Evolutionary conservation across 2,888 invertebrate species (phyloP).

Genomic region (Phalera bucephala): DNA sequence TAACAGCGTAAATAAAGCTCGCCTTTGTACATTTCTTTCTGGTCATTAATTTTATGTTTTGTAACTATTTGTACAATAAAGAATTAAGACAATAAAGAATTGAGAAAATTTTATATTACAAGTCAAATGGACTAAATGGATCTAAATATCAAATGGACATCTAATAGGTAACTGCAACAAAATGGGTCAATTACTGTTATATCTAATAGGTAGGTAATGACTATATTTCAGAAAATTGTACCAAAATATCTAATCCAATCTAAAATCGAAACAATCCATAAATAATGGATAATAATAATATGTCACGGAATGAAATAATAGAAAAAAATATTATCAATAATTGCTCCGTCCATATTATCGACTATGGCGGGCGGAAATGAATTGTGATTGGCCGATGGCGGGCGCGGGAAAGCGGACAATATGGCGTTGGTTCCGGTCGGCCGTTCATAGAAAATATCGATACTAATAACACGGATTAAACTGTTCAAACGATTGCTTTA

Average conservation of each 20-base stretch:
- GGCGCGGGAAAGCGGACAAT: constrained; percentile 64
- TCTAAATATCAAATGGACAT: too few species aligned
- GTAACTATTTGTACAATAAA: too few species aligned
- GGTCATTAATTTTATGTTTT: too few species aligned
- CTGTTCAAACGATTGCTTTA: constrained; percentile 38
- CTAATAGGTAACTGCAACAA: too few species aligned
- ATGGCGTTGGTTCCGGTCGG: constrained; percentile 65
- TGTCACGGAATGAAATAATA: constrained; percentile 25
- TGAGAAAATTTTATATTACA: too few species aligned
- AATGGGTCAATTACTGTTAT: too few species aligned
- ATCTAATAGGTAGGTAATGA: too few species aligned
- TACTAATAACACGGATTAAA: constrained; percentile 51
- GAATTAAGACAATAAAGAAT: too few species aligned
- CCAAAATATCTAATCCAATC: constrained; percentile 27
- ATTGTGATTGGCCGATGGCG: constrained; percentile 58
- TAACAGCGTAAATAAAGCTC: too few species aligned
- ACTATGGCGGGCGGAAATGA: constrained; percentile 56
- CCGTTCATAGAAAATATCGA: constrained; percentile 41
- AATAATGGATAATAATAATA: constrained; percentile 31
- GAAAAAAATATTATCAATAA: constrained; percentile 31
- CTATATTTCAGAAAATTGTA: constrained; percentile 23
- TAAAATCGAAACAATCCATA: constrained; percentile 17
- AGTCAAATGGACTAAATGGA: too few species aligned
- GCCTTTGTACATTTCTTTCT: too few species aligned
- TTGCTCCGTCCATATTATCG: constrained; percentile 24